These are phyloP conservation scores for Actenoides lindsayi DNA, from an alignment of 2,113 vertebrate genomes.

Conservation along the genomic window DNA sequence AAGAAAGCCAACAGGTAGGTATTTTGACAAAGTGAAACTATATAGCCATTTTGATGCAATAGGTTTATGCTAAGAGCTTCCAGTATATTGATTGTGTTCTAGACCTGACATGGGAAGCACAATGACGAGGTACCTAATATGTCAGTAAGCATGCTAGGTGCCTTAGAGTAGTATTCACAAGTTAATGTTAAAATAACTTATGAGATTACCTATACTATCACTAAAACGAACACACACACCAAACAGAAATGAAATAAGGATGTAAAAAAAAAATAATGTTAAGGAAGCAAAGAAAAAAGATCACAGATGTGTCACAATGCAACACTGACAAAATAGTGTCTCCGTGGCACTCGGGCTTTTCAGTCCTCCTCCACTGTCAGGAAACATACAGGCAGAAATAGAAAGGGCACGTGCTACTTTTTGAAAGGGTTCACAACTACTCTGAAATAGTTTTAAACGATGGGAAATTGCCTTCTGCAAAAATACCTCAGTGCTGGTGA, in stretches of 20 bases:
- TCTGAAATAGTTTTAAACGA: not conserved
- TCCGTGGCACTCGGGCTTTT: not conserved
- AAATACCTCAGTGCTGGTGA: not conserved
- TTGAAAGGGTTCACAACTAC: not conserved
- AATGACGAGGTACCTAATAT: not conserved
- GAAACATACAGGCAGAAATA: not conserved
- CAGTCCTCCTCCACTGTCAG: not conserved
- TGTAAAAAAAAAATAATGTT: not conserved
- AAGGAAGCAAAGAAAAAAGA: slow-evolving; percentile 11
- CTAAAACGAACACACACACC: slow-evolving; percentile 11
- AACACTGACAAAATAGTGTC: slow-evolving; percentile 6
- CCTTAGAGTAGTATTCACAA: not conserved
- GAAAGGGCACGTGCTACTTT: not conserved
- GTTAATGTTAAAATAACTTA: not conserved
- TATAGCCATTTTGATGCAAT: not conserved
- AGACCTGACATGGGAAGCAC: not conserved
- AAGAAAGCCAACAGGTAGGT: slow-evolving; percentile 60
- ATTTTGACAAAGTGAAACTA: slow-evolving; percentile 48
- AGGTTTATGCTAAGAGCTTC: not conserved
- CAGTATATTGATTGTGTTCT: not conserved
- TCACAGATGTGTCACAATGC: not conserved
- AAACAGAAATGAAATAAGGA: slow-evolving; percentile 27
- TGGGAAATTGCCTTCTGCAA: not conserved
- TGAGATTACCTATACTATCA: not conserved
- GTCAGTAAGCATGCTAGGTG: not conserved